Conservation (phyloP, 1,140 invertebrate species). For the Hormaphis cornu region DNA sequence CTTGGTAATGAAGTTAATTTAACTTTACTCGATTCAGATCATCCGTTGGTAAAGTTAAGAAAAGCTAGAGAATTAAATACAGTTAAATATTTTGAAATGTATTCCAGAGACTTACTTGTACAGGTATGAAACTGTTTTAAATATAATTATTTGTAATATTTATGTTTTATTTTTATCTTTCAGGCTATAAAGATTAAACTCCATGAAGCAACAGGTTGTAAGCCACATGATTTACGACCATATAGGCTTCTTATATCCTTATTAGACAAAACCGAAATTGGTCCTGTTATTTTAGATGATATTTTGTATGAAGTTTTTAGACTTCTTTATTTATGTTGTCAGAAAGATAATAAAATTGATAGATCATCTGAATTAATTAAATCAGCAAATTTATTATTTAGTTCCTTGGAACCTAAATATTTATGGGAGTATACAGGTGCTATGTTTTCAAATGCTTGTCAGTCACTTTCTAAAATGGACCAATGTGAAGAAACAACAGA, state of each 20-base stretch:
- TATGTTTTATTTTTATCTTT: constrained; percentile 29
- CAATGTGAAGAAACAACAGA: constrained; percentile 37
- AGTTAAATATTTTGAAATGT: constrained; percentile 61
- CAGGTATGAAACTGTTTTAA: constrained; percentile 40
- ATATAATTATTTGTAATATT: background rate
- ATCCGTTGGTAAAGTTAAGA: constrained; percentile 42
- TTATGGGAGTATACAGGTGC: constrained; percentile 75
- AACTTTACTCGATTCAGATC: constrained; percentile 46
- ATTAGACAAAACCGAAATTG: constrained; percentile 82
- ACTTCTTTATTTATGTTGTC: constrained; percentile 38
- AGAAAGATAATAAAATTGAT: constrained; percentile 33
- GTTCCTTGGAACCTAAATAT: constrained; percentile 72
- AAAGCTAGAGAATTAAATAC: constrained; percentile 38
- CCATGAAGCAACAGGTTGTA: constrained; percentile 49
- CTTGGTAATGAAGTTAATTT: constrained; percentile 61
- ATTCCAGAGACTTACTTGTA: constrained; percentile 60
- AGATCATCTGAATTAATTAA: constrained; percentile 56
- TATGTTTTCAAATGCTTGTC: constrained; percentile 57
- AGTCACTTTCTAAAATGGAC: background rate
- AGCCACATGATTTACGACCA: constrained; percentile 61
- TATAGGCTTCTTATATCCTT: constrained; percentile 79
- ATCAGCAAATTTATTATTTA: constrained; percentile 76
- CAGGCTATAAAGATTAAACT: constrained; percentile 53
- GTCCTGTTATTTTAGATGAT: constrained; percentile 72
- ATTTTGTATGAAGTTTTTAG: constrained; percentile 74